These are phyloP conservation scores for Brachyptera putata DNA, from an alignment of 2,888 invertebrate species.

Conservation along the genomic window DNA sequence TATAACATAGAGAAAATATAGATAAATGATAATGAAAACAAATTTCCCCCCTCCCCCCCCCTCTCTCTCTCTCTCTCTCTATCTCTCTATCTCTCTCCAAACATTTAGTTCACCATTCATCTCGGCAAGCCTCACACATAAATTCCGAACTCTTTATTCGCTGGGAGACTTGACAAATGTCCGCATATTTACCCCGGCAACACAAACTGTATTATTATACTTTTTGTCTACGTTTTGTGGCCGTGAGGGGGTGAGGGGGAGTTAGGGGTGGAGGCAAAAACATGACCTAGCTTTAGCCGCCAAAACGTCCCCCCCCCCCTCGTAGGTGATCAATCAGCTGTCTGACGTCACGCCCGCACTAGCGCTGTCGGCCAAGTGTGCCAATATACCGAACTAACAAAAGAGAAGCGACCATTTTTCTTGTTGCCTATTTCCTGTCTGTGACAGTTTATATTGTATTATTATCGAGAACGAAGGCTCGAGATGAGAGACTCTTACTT, in stretches of 20 bases:
- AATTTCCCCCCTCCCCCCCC: too few relatives aligned
- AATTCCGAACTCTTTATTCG: too few relatives aligned
- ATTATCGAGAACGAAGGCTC: background rate
- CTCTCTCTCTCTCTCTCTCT: too few relatives aligned
- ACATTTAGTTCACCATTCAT: too few relatives aligned
- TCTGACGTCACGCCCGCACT: conserved; percentile 18
- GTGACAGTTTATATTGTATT: conserved; percentile 30
- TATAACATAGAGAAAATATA: too few relatives aligned
- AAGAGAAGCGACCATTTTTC: conserved; percentile 27
- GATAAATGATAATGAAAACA: too few relatives aligned
- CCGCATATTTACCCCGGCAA: too few relatives aligned
- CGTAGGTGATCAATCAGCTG: conserved; percentile 18
- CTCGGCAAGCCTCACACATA: too few relatives aligned
- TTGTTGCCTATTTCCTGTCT: conserved; percentile 29
- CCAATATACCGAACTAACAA: conserved; percentile 3
- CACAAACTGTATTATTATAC: conserved; percentile 9
- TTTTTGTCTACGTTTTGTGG: conserved; percentile 8
- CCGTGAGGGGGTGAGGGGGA: too few relatives aligned
- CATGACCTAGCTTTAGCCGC: conserved; percentile 4
- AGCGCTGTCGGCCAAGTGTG: conserved; percentile 20
- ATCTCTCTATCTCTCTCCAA: too few relatives aligned
- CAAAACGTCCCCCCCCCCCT: conserved; percentile 11
- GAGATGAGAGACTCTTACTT: conserved; percentile 8
- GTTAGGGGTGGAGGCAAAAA: too few relatives aligned
- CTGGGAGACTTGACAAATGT: conserved; percentile 19